These are phyloP conservation scores for Pseudomyrmex flavicornis DNA, from an alignment of 1,140 invertebrate genomes.

Conservation along the genomic window DNA sequence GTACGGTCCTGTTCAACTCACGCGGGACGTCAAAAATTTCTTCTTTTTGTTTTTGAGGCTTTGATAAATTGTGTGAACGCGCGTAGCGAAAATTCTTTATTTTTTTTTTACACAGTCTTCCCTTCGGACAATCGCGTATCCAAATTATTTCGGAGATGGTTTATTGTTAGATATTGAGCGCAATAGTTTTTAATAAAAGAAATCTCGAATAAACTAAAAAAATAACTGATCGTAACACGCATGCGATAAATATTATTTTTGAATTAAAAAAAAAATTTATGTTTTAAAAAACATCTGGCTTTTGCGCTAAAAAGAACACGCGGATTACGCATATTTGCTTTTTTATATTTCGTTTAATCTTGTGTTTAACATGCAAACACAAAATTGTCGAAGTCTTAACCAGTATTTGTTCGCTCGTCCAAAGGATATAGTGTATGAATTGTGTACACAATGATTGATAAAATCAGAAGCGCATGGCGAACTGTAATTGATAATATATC, in stretches of 20 bases:
- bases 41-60: conserved; percentile 52
- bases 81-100: not conserved
- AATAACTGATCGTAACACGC: not conserved
- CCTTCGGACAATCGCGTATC: not conserved
- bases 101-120: too few relatives aligned
- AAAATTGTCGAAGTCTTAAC: conserved; percentile 23
- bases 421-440: conserved; percentile 16
- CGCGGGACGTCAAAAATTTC: conserved; percentile 53
- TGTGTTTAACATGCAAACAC: not conserved
- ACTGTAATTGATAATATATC: conserved; percentile 60
- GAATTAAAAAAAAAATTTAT: not conserved
- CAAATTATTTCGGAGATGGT: not conserved
- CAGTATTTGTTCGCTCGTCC: not conserved
- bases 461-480: conserved; percentile 40
- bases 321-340: not conserved
- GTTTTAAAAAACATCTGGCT: too few relatives aligned
- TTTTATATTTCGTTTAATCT: not conserved
- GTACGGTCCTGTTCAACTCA: conserved; percentile 58
- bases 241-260: not conserved
- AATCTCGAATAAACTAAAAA: not conserved
- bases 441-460: conserved; percentile 52
- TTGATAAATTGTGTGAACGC: conserved; percentile 43
- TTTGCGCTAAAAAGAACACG: not conserved
- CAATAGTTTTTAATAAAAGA: too few relatives aligned
- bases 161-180: not conserved